A percentile compares a stretch with the other conserved stretches of the same genome.
Evolutionary conservation across 2,888 invertebrate genomes (phyloP).

Genomic region (Aricia artaxerxes): DNA sequence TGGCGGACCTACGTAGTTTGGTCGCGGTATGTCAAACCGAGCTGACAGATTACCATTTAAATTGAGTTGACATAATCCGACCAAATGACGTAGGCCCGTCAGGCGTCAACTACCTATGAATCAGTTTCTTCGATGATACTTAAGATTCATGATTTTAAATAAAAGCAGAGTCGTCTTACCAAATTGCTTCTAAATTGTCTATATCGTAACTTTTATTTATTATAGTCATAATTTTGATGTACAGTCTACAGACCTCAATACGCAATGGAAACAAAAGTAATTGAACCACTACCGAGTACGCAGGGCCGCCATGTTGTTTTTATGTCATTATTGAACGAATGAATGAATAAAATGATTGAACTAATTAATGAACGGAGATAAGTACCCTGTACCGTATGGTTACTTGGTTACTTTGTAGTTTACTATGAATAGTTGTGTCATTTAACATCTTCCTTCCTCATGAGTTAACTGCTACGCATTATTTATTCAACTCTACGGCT

Average conservation of each 20-base stretch:
- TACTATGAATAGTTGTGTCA: background rate
- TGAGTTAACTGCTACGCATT: no score
- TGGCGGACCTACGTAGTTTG: no score
- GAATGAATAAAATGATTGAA: constrained; percentile 3
- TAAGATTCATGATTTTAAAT: background rate
- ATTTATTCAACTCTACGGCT: no score
- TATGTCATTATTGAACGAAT: background rate
- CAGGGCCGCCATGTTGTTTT: background rate
- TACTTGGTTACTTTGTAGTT: no score
- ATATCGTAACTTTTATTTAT: background rate
- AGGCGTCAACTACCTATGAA: no score
- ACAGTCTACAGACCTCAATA: background rate
- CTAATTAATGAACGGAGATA: background rate
- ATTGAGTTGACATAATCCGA: no score
- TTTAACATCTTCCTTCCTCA: background rate
- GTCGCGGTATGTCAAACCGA: no score
- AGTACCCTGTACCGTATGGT: background rate
- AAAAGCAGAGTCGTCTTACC: background rate
- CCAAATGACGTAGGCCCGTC: no score
- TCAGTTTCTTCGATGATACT: no score
- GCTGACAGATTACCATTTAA: no score
- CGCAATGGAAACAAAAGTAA: constrained; percentile 6
- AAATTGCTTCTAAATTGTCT: background rate
- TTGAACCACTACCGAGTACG: background rate
- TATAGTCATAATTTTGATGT: background rate